Base-by-base conservation (phyloP, 1,140 invertebrate species). In the Orussus abietinus region DNA sequence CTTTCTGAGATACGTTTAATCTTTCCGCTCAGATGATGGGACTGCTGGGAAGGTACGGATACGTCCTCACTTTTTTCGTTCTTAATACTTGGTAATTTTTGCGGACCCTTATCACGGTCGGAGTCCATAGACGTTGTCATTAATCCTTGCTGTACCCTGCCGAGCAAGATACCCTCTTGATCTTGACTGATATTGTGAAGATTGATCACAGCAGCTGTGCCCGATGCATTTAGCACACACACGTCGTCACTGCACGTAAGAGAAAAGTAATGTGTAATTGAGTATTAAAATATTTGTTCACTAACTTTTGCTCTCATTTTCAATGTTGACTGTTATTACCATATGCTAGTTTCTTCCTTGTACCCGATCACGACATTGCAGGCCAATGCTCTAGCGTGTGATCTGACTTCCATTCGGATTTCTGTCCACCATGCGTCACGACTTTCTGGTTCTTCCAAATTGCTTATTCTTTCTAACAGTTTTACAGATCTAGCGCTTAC, bases 321-420 rank as follows among this genome's bases (percentile, higher is more conserved):
- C 29, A 13, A 44, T 39, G 15, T 15, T 4, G 10, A 18, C 21
- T 28, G 15, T 31, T 64, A 64, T 78, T 74, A 91, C 89, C 87
- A 90, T 55, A 96, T 94, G 45, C 86, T 86, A 1, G 92, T 92
- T 26, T 84, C 78, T 75, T 97, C 94, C 37, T 78, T 78, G 66
- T 98, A 98, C 1, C 90, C 93, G 25, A 97, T 74, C 21, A 97
- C 90, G n/a, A 92, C 90, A 66, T 95, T 93, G 55, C 94, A 97
- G 7, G 84, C 85, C 21, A 98, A 73, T 11, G 92, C 85, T 38
- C 90, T 77, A 3, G 90, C 88, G 67, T 98, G 93, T 4, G 91
- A 92, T 2, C 92, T 75, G 40, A 97, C 85, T 79, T 98, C 94
- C 72, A 92, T 93, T 29, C 94, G 75, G 7, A 97, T 75, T 74